These are phyloP conservation scores for Meriones unguiculatus DNA, from an alignment of 2,113 vertebrate species.

Conservation along the genomic window DNA sequence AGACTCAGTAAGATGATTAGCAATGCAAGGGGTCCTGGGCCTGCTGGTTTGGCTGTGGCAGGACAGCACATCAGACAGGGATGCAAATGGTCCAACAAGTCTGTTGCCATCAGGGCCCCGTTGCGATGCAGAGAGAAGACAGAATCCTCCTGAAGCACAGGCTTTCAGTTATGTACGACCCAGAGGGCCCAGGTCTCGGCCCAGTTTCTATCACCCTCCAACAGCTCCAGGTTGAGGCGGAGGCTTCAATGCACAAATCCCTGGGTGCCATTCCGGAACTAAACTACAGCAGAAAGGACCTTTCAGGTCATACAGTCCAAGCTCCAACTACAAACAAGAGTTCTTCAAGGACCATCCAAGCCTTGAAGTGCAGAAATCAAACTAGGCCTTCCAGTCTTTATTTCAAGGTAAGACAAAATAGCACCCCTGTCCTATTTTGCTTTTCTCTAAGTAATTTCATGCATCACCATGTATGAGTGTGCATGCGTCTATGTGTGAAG, in stretches of 20 bases:
- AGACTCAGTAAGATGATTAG: background rate
- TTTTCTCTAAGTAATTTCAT: slow-evolving; percentile 45
- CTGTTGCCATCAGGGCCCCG: background rate
- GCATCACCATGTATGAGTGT: background rate
- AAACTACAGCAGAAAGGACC: background rate
- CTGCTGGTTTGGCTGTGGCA: background rate
- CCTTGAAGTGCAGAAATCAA: background rate
- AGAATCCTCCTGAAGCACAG: background rate
- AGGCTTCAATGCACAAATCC: background rate
- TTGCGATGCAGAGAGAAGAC: background rate
- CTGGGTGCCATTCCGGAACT: background rate
- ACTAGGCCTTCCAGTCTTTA: background rate
- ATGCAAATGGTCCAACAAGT: background rate
- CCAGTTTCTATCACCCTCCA: background rate
- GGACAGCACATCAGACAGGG: background rate
- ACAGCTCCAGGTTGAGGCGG: background rate
- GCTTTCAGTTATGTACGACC: background rate
- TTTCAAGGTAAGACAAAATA: background rate
- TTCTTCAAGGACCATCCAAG: background rate
- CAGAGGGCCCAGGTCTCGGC: background rate
- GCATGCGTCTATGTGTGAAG: background rate
- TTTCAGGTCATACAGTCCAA: background rate
- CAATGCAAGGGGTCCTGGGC: background rate
- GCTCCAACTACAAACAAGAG: background rate
- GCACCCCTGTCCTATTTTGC: background rate